Base-by-base conservation (phyloP, 2,888 invertebrate genomes). In the Leptura quadrifasciata region DNA sequence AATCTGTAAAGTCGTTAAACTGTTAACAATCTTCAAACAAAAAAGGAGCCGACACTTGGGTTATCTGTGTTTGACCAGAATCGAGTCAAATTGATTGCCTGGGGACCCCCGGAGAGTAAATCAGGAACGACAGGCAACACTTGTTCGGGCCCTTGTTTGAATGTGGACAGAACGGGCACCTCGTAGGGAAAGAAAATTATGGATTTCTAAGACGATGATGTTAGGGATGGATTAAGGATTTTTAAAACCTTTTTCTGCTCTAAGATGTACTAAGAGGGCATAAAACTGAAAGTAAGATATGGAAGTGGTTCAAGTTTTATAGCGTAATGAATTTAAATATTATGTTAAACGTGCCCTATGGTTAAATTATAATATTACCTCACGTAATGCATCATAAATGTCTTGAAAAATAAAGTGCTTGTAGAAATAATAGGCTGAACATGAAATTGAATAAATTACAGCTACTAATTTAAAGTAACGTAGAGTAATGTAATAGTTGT, bases 1-100 rank as follows among this genome's bases (percentile, higher is more conserved):
- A 67, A 57, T 64, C 75, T 70, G 65, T 72, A 72, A 67, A 58
- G 74, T 72, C 63, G 78, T 79, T 74, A 74, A 76, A 76, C 72
- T 78, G 78, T 79, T 76, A 79, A 76, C 77, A 75, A 77, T 76
- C 74, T 72, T 74, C 74, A 65, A 73, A 57, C 63, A 72, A 76
- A 80, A 24, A 80, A 79, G 75, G 68, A 47, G 54, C 35, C 72
- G 69, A 61, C 76, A 52, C 35, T 70, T 52, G 78, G 77, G 78
- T 81, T 84, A 84, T 84, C 84, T 83, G 77, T 83, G 82, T 84
- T 84, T 84, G 83, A 82, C 82, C 84, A 84, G 84, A 80, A 84
- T 79, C 81, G 76, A 74, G 79, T 80, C 77, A 81, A 84, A 84
- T 83, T 83, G 83, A 84, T 84, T 81, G 81, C 81, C 72, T 72